Conservation (phyloP, 2,113 vertebrate species). For the Thermophis baileyi region DNA sequence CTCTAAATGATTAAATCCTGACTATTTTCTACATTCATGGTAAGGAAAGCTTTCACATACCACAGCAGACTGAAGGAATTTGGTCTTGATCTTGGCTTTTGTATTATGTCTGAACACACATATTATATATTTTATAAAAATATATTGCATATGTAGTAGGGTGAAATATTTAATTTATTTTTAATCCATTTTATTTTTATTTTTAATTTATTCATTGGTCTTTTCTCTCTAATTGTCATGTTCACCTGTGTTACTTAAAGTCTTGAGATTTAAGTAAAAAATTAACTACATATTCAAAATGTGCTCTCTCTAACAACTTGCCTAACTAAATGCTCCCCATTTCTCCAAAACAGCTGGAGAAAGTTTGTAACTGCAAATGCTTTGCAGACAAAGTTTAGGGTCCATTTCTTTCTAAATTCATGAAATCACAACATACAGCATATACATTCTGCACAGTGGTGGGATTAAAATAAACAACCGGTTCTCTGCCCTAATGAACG, state of each 20-base stretch:
- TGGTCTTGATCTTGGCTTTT: neutral
- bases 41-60: no score
- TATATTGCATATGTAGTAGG: neutral
- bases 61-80: no score
- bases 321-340: neutral
- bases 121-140: neutral
- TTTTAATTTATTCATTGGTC: no score
- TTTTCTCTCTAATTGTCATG: neutral
- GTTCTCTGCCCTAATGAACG: no score
- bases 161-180: neutral
- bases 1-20: neutral
- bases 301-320: neutral
- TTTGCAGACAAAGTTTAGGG: neutral
- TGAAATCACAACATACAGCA: neutral
- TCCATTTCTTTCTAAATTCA: neutral
- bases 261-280: neutral
- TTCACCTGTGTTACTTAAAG: neutral
- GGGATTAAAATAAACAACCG: no score
- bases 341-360: no score
- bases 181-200: neutral
- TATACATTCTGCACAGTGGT: neutral
- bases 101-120: neutral
- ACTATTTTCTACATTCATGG: neutral
- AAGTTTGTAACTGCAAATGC: neutral
- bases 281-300: neutral